Base-by-base conservation (phyloP, 1,140 invertebrate species). In the Drosophila nebulosa region DNA sequence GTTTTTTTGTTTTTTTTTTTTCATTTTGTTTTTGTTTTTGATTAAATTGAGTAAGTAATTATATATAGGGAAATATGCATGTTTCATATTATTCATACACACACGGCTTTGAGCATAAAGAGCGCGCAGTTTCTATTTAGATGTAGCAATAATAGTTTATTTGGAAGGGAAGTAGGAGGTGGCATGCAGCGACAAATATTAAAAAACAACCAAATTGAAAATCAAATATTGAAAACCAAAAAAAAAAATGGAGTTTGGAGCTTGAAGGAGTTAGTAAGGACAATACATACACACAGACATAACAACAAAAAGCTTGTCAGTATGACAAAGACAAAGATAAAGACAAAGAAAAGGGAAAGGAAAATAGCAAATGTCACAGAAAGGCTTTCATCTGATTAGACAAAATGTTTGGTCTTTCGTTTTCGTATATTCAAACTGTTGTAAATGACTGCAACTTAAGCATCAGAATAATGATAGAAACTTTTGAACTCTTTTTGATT, bases 401-500 rank as follows among this genome's bases (percentile, higher is more conserved):
- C 53, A 53, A 7, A 39, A 53, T 32, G n/a, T 35, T 18, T 53
- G 52, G 39, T 39, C 14, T 55, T 55, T 55, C 58, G 12, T 18
- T 36, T 36, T 58, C 52, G 39, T 35, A 21, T 71, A 39, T 39
- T 26, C 32, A 24, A 36, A 24, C 14, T 39, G 24, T 51, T n/a
- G 39, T 2, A 46, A 46, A 46, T 10, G 39, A 46, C 39, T 5
- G 39, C 39, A 46, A 46, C 16, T 46, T 21, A 46, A 46, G 39
- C 51, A 52, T 7, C 64, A 84, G 81, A 81, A 66, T 67, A 86
- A 81, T 89, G 83, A 88, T 88, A 88, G 83, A 88, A 88, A 88
- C 88, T 72, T 86, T 88, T 75, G 83, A 86, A 86, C 81, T 83
- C 69, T 74, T 52, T 63, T 66, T 4, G 5, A 30, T 27, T 42